Evolutionary conservation across 2,113 vertebrate genomes (phyloP).

Genomic region (Bothrops jararaca): DNA sequence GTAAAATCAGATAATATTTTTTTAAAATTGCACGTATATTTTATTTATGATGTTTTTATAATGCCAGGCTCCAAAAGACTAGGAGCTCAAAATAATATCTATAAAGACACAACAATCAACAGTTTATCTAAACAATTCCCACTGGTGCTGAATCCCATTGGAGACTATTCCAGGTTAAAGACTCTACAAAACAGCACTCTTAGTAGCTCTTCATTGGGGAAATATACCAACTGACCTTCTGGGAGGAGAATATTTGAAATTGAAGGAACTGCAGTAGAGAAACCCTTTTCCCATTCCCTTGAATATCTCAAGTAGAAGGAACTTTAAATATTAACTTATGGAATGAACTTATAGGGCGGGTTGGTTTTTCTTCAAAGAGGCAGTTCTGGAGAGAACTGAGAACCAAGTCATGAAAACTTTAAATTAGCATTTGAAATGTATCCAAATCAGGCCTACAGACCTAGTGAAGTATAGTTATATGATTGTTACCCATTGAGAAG

Average conservation of each 20-base stretch:
- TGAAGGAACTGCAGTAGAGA: background rate
- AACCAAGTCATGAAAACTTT: background rate
- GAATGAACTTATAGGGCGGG: background rate
- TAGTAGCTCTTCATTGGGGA: background rate
- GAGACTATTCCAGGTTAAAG: background rate
- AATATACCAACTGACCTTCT: background rate
- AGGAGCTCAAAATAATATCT: background rate
- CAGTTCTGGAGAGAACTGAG: background rate
- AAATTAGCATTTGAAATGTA: background rate
- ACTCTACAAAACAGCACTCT: background rate
- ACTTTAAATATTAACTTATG: background rate
- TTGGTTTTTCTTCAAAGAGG: background rate
- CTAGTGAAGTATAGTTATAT: background rate
- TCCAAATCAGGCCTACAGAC: background rate
- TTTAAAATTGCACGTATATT: background rate
- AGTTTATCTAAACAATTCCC: background rate
- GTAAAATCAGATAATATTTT: background rate
- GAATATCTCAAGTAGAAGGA: background rate
- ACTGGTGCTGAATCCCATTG: background rate
- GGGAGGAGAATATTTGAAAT: background rate
- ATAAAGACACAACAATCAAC: background rate
- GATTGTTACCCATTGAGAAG: background rate
- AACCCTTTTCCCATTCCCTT: background rate
- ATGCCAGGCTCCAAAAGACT: background rate
- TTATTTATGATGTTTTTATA: background rate